These are phyloP conservation scores for Sturnus vulgaris DNA, from an alignment of 2,113 vertebrate species.

Conservation along the genomic window DNA sequence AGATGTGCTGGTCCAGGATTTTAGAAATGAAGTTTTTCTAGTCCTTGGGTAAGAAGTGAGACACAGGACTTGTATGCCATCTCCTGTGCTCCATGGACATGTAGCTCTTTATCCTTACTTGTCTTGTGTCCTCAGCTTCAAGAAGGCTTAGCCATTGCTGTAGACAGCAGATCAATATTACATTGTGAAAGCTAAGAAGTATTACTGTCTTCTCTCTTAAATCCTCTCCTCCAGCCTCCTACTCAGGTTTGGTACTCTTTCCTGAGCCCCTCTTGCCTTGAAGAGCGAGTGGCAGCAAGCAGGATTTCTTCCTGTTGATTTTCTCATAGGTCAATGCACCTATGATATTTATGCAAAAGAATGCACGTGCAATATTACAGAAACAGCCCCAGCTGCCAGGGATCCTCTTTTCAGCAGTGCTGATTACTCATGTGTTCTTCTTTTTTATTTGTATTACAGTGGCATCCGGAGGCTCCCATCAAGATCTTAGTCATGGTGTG, in stretches of 20 bases:
- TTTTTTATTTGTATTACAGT: slow-evolving; percentile 23
- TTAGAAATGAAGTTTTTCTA: not conserved
- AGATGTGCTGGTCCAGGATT: not conserved
- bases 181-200: not conserved
- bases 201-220: not conserved
- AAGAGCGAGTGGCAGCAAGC: not conserved
- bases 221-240: not conserved
- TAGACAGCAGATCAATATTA: not conserved
- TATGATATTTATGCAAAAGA: not conserved
- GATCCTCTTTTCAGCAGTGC: not conserved
- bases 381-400: not conserved
- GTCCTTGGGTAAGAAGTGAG: not conserved
- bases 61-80: not conserved
- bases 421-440: slow-evolving; percentile 32
- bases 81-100: not conserved
- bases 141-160: not conserved
- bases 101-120: not conserved
- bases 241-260: not conserved
- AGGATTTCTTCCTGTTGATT: not conserved
- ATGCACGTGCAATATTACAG: not conserved
- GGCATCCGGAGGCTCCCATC: not conserved
- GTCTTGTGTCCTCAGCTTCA: not conserved
- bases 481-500: not conserved
- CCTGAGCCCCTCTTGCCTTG: not conserved
- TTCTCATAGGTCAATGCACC: not conserved